Conservation (phyloP, 2,797 vertebrate genomes). For the Hephaestus fuliginosus region DNA sequence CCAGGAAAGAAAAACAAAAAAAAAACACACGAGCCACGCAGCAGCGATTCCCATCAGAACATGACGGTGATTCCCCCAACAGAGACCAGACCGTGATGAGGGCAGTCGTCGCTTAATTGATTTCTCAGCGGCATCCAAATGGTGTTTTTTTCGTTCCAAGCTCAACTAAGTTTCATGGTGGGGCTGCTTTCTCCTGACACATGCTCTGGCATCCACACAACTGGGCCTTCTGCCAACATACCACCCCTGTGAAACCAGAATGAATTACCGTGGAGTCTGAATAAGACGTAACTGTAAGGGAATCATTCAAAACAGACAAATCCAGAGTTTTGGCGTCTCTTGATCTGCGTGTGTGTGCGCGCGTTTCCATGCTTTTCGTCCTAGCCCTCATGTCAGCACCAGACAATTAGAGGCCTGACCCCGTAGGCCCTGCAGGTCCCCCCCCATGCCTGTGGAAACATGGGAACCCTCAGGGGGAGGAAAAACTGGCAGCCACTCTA, state of each 20-base stretch:
- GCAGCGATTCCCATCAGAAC: slow-evolving; percentile 56
- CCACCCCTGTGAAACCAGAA: slow-evolving; percentile 80
- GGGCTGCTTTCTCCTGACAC: slow-evolving; percentile 77
- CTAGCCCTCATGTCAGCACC: slow-evolving; percentile 71
- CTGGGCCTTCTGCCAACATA: slow-evolving; percentile 77
- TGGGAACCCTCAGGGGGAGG: slow-evolving; percentile 62
- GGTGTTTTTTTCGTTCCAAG: slow-evolving; percentile 58
- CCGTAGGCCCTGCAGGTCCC: slow-evolving; percentile 52
- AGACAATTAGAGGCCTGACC: slow-evolving; percentile 73
- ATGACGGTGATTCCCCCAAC: slow-evolving; percentile 50
- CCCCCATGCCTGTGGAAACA: slow-evolving; percentile 51
- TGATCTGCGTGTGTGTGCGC: slow-evolving; percentile 17
- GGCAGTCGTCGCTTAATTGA: slow-evolving; percentile 65
- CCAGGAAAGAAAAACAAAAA: slow-evolving; percentile 46
- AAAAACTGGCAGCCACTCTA: slow-evolving; percentile 66
- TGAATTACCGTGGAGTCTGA: slow-evolving; percentile 77
- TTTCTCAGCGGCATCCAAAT: slow-evolving; percentile 63
- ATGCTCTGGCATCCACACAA: slow-evolving; percentile 77
- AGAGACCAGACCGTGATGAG: slow-evolving; percentile 46
- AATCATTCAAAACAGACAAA: slow-evolving; percentile 72
- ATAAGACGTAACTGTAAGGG: slow-evolving; percentile 73
- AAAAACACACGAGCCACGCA: slow-evolving; percentile 7
- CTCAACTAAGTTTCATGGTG: slow-evolving; percentile 68
- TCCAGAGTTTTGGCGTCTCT: slow-evolving; percentile 55
- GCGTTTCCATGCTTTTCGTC: slow-evolving; percentile 36